phyloP scores from a whole-genome alignment of 1,140 invertebrate species.

The Tetragonula clypearis region DNA sequence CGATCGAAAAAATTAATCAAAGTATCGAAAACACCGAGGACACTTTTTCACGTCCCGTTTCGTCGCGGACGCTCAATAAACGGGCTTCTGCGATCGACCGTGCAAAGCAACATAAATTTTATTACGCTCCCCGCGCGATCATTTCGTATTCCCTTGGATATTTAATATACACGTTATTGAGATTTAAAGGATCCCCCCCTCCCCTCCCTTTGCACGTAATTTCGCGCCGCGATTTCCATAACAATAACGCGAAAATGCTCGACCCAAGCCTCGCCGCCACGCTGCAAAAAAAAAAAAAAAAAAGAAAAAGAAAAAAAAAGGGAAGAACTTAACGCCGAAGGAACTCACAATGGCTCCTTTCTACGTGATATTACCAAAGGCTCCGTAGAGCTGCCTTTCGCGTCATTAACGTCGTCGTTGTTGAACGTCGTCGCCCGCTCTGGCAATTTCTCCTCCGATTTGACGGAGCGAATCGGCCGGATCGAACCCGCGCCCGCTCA shows the following conservation, averaged over 20 bases:
- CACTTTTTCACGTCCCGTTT: no score
- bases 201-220: not conserved
- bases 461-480: not conserved
- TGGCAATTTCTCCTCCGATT: slow-evolving; percentile 11
- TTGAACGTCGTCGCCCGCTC: not conserved
- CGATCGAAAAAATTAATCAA: no score
- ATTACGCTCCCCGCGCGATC: not conserved
- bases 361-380: not conserved
- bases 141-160: not conserved
- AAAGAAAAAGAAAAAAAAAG: no score
- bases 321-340: not conserved
- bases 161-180: slow-evolving; percentile 1
- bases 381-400: not conserved
- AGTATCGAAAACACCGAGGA: no score
- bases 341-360: not conserved
- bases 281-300: no score
- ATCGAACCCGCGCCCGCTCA: not conserved
- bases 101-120: not conserved
- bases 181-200: not conserved
- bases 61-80: no score
- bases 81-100: not conserved
- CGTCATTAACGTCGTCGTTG: not conserved
- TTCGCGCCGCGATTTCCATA: not conserved
- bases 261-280: no score
- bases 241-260: not conserved